Evolutionary conservation across 2,888 invertebrate species (phyloP).

Genomic region (Rugalucina vietnamica): DNA sequence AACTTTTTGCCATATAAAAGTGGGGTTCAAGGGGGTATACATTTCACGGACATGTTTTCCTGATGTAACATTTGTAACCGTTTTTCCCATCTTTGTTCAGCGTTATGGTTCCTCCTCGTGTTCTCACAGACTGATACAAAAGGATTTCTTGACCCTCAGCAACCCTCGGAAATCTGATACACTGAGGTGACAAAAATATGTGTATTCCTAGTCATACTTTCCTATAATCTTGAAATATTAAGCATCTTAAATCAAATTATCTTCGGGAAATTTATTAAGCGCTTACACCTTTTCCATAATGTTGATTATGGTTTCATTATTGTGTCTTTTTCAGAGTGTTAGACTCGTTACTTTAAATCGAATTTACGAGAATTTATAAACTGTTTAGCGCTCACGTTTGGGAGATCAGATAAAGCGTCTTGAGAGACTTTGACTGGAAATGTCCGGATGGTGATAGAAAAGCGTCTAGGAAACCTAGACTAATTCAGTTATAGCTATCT

Average conservation of each 20-base stretch:
- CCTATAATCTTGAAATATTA: constrained; percentile 12
- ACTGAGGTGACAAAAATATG: not conserved
- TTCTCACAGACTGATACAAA: not conserved
- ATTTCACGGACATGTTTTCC: not conserved
- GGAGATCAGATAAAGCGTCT: constrained; percentile 56
- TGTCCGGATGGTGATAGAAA: constrained; percentile 54
- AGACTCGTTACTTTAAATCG: constrained; percentile 5
- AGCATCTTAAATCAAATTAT: constrained; percentile 13
- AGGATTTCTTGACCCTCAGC: not conserved
- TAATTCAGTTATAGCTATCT: constrained; percentile 45
- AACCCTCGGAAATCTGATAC: constrained; percentile 10
- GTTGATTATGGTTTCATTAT: constrained; percentile 14
- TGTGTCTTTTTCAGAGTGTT: constrained; percentile 7
- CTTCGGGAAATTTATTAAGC: constrained; percentile 7
- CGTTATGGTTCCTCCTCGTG: no score
- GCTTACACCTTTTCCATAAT: constrained; percentile 11
- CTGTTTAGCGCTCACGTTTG: constrained; percentile 70
- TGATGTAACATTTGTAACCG: no score
- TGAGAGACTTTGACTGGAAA: constrained; percentile 53
- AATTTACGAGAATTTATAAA: constrained; percentile 14
- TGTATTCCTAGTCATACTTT: constrained; percentile 11
- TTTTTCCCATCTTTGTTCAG: not conserved
- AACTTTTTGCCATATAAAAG: not conserved
- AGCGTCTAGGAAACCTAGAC: constrained; percentile 58
- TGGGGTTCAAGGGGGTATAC: not conserved